These are phyloP conservation scores for Chouioia cunea DNA, from an alignment of 2,888 invertebrate genomes.

Conservation along the genomic window DNA sequence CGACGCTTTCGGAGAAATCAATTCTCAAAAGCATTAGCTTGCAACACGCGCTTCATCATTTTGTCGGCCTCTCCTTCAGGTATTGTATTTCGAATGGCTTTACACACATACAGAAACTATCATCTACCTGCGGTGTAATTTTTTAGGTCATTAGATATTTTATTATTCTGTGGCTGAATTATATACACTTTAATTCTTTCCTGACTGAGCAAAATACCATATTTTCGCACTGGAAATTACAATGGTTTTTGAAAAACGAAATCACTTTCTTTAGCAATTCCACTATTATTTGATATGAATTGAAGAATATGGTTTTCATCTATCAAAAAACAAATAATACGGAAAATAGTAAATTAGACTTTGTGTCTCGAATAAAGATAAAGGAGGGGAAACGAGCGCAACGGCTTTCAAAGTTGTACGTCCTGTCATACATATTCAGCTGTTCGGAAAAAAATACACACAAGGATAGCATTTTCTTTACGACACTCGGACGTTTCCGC, in stretches of 20 bases:
- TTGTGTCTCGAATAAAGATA: background rate
- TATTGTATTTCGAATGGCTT: too few relatives aligned
- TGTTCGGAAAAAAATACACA: conserved; percentile 23
- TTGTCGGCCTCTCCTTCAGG: background rate
- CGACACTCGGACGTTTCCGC: conserved; percentile 34
- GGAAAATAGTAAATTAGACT: conserved; percentile 6
- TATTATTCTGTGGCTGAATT: too few relatives aligned
- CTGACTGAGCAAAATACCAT: too few relatives aligned
- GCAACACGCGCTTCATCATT: conserved; percentile 18
- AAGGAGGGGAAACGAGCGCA: conserved; percentile 17
- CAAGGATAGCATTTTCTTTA: conserved; percentile 35
- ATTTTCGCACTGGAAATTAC: too few relatives aligned
- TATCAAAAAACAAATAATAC: background rate
- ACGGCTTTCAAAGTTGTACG: background rate
- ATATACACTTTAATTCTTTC: too few relatives aligned
- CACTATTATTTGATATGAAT: conserved; percentile 1
- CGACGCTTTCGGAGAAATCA: conserved; percentile 43
- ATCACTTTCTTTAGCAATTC: background rate
- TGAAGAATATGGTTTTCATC: background rate
- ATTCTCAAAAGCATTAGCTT: background rate
- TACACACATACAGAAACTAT: too few relatives aligned
- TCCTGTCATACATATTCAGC: background rate
- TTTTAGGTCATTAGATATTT: too few relatives aligned
- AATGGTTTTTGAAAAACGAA: too few relatives aligned
- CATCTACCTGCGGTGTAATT: too few relatives aligned